Evolutionary conservation across 1,140 invertebrate species (phyloP).

Genomic region (Aphelinus certus): DNA sequence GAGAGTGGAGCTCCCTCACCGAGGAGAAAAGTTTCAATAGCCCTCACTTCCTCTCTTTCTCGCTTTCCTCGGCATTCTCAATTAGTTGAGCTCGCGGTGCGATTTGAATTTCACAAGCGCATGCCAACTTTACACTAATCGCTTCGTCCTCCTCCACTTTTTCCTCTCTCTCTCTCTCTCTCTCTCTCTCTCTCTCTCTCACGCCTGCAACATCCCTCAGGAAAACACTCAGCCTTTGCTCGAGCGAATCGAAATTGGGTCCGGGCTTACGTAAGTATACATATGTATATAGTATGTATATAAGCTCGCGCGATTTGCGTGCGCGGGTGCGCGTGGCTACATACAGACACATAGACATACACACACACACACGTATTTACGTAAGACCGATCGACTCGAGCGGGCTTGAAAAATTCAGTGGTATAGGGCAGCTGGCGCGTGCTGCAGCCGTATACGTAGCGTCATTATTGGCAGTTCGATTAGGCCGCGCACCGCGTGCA

Average conservation of each 20-base stretch:
- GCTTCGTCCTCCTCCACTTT: neutral
- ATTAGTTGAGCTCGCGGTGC: neutral
- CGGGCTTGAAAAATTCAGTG: constrained; percentile 35
- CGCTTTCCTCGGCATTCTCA: no score
- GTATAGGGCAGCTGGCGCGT: neutral
- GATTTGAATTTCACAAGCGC: constrained; percentile 18
- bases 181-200: neutral
- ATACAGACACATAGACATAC: no score
- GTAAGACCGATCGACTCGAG: neutral
- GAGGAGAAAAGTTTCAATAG: constrained; percentile 24
- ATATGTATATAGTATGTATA: no score
- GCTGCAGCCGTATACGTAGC: neutral
- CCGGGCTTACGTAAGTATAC: no score
- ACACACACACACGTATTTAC: neutral
- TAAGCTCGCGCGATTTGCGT: constrained; percentile 3
- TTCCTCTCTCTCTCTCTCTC: constrained; percentile 3
- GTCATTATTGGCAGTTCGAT: constrained; percentile 38
- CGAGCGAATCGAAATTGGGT: no score
- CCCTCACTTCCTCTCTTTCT: neutral
- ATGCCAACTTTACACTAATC: constrained; percentile 13
- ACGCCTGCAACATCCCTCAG: no score
- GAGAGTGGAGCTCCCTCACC: neutral
- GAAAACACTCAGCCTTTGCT: no score
- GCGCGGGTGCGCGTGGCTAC: neutral
- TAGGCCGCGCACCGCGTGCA: constrained; percentile 7